Conservation (phyloP, 2,797 vertebrate species). For the Pseudopleuronectes americanus region DNA sequence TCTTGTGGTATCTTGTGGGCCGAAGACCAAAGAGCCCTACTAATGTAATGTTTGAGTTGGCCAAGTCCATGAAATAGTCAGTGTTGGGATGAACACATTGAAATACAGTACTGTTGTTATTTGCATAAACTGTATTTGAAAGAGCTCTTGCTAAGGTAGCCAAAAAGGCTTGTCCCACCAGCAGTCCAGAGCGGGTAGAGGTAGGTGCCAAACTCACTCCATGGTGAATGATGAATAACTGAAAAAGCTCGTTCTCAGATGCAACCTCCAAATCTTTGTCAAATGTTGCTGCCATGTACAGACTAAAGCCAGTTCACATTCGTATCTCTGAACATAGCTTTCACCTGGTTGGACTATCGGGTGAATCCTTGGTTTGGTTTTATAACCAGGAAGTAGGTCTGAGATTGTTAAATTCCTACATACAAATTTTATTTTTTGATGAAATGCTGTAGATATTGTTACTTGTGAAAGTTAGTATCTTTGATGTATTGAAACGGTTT, state of each 20-base stretch:
- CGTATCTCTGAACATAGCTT: too few species aligned
- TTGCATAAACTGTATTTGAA: constrained; percentile 21
- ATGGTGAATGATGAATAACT: not conserved
- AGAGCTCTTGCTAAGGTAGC: not conserved
- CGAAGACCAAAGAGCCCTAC: constrained; percentile 6
- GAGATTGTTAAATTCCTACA: not conserved
- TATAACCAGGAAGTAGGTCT: too few species aligned
- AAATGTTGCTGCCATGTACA: too few species aligned
- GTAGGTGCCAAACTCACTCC: not conserved
- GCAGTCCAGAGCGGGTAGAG: not conserved
- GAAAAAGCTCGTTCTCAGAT: not conserved
- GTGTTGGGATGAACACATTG: constrained; percentile 25
- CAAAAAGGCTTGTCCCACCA: not conserved
- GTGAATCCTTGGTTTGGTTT: too few species aligned
- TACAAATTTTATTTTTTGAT: not conserved
- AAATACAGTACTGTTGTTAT: constrained; percentile 24
- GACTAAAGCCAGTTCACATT: too few species aligned
- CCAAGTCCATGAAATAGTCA: constrained; percentile 21
- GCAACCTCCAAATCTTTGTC: not conserved
- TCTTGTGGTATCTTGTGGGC: constrained; percentile 12
- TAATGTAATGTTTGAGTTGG: constrained; percentile 16
- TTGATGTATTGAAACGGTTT: not conserved
- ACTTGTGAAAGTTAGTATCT: not conserved
- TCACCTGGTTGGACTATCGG: too few species aligned
- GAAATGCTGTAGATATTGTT: not conserved